A percentile compares a stretch with the other conserved stretches of the same genome.
Conservation (phyloP, 2,888 invertebrate species). For the Chloromyia formosa region DNA sequence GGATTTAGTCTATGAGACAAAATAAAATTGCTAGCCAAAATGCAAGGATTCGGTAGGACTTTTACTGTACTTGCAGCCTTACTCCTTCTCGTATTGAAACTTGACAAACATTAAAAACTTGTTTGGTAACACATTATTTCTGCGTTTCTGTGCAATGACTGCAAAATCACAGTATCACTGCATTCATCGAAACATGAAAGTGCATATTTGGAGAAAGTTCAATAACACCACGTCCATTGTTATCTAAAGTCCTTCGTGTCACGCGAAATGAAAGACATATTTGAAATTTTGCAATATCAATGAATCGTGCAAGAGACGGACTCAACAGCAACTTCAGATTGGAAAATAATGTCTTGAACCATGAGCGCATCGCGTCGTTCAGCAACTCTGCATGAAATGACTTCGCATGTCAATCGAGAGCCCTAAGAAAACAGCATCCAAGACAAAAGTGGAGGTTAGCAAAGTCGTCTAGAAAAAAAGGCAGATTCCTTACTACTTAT, state of each 20-base stretch:
- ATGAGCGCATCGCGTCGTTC: no score
- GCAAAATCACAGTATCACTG: no score
- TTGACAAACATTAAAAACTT: no score
- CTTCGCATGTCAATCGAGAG: neutral
- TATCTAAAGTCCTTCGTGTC: neutral
- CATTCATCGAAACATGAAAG: no score
- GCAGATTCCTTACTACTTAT: neutral
- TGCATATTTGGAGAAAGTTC: neutral
- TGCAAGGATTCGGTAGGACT: no score
- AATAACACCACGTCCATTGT: neutral
- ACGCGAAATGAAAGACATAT: neutral
- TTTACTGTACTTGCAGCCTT: no score
- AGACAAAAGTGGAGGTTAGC: neutral
- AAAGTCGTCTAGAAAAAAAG: neutral
- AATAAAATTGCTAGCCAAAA: no score
- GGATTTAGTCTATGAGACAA: no score
- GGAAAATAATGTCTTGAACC: no score
- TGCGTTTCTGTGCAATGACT: no score
- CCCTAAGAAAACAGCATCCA: neutral
- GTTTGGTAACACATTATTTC: no score
- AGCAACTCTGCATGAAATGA: neutral
- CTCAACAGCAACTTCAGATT: neutral
- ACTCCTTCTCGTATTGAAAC: no score
- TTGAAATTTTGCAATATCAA: constrained; percentile 1
- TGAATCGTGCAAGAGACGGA: neutral